Evolutionary conservation across 1,140 invertebrate genomes (phyloP).

Genomic region (Oscheius sp.): DNA sequence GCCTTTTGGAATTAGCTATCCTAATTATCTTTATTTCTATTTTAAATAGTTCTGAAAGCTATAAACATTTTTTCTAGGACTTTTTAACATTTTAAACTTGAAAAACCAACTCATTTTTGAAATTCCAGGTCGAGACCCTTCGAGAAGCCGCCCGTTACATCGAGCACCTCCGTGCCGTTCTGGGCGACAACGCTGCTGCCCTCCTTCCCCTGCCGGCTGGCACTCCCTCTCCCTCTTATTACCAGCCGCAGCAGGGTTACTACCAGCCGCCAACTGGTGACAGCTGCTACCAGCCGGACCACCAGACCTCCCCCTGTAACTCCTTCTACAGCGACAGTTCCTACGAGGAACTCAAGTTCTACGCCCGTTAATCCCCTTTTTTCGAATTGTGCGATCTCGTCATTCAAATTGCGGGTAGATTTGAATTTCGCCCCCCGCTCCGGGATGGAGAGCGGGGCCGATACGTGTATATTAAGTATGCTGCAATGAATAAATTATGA

Average conservation of each 20-base stretch:
- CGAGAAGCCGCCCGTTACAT: slow-evolving; percentile 23
- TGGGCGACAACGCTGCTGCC: neutral
- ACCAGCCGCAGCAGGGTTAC: neutral
- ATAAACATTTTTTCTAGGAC: no score
- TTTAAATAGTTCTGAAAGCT: no score
- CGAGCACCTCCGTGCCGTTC: neutral
- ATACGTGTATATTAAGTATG: no score
- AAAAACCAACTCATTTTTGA: no score
- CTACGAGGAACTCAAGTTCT: neutral
- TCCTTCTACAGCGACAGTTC: neutral
- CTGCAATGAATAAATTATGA: no score
- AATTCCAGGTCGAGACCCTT: slow-evolving; percentile 19
- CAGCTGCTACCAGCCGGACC: neutral
- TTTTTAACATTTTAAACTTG: no score
- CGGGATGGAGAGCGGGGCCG: no score
- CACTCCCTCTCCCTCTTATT: neutral
- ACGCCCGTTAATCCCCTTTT: neutral
- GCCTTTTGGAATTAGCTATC: no score
- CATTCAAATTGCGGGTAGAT: no score
- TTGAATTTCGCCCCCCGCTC: no score
- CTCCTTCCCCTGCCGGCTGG: neutral
- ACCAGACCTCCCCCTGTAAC: neutral
- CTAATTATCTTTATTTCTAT: no score
- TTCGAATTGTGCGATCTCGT: no score
- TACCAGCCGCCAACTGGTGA: neutral